Evolutionary conservation across 2,113 vertebrate genomes (phyloP).

Genomic region (Tretioscincus oriximinensis): DNA sequence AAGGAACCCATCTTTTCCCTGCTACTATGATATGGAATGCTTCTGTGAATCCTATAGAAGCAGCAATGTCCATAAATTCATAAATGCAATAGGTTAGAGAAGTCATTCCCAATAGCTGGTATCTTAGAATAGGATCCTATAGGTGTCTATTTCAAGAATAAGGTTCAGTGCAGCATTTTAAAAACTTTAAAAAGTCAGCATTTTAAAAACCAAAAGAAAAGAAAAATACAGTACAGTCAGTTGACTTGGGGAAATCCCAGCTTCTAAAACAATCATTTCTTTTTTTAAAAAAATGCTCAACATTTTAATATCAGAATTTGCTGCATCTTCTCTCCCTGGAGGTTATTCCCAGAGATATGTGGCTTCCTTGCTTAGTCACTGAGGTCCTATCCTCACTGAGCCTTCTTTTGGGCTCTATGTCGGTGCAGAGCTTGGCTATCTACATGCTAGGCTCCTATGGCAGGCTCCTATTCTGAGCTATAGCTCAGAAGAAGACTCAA

Average conservation of each 20-base stretch:
- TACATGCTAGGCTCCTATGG: too few relatives aligned
- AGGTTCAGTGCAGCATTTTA: too few relatives aligned
- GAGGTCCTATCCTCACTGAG: not conserved
- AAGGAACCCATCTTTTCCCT: too few relatives aligned
- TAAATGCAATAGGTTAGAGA: conserved; percentile 32
- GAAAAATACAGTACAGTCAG: rapidly evolving
- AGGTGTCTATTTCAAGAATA: too few relatives aligned
- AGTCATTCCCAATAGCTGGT: not conserved
- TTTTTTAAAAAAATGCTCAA: not conserved
- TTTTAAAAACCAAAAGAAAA: rapidly evolving
- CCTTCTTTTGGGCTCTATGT: too few relatives aligned
- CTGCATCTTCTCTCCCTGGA: not conserved
- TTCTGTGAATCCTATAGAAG: conserved; percentile 29
- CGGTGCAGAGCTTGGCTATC: too few relatives aligned
- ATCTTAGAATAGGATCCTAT: too few relatives aligned
- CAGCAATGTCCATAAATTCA: conserved; percentile 42
- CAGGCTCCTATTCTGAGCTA: too few relatives aligned
- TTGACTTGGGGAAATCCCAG: not conserved
- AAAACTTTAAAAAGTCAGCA: not conserved
- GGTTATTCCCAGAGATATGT: rapidly evolving
- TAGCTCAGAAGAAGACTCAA: too few relatives aligned
- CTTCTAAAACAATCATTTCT: not conserved
- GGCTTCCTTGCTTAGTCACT: not conserved
- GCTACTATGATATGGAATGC: not conserved
- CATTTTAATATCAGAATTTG: not conserved